Conservation (phyloP, 1,140 invertebrate genomes). For the Caenorhabditis briggsae region DNA sequence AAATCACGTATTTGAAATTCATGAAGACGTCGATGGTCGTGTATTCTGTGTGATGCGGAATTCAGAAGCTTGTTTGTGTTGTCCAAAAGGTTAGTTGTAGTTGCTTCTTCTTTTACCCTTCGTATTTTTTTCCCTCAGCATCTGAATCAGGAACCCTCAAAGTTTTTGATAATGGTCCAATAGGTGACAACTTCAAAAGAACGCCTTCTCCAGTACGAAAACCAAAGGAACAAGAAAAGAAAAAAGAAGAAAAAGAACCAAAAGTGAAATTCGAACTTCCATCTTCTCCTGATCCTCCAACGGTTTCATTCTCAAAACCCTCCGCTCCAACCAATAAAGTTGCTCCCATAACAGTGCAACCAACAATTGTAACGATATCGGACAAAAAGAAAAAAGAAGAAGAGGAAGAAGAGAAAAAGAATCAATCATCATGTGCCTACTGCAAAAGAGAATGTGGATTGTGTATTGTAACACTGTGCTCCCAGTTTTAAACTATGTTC, state of each 20-base stretch:
- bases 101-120: not conserved
- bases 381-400: not conserved
- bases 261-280: constrained; percentile 29
- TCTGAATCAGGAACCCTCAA: constrained; percentile 11
- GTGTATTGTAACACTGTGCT: constrained; percentile 34
- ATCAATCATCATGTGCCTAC: constrained; percentile 20
- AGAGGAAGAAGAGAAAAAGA: constrained; percentile 2
- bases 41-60: constrained; percentile 23
- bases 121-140: not conserved
- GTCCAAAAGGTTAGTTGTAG: not conserved
- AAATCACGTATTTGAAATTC: constrained; percentile 33
- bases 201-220: constrained; percentile 16
- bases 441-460: constrained; percentile 44
- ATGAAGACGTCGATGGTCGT: not conserved
- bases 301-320: not conserved
- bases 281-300: not conserved
- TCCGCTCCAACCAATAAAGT: not conserved
- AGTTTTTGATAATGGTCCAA: constrained; percentile 27
- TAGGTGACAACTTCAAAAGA: constrained; percentile 31
- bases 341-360: constrained; percentile 25
- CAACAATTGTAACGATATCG: constrained; percentile 2
- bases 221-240: not conserved
- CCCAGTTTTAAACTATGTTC: not conserved
- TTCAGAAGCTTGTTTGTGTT: constrained; percentile 7
- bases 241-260: not conserved